Evolutionary conservation across 2,888 invertebrate genomes (phyloP).

Genomic region (Eristalis intricaria): DNA sequence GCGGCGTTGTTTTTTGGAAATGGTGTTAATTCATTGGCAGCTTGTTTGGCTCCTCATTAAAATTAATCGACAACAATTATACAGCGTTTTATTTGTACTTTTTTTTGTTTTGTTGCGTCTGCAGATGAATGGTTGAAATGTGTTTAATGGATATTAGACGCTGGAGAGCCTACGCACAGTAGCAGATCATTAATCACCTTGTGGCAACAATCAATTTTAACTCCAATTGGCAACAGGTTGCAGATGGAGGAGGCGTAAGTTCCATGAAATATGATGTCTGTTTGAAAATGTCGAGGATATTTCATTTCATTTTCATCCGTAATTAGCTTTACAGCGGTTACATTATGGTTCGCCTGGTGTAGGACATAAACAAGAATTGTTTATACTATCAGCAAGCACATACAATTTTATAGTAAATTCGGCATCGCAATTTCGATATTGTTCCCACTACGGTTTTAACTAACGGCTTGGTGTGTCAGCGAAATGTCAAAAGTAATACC

Average conservation of each 20-base stretch:
- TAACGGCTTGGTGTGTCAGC: no score
- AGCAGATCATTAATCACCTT: constrained; percentile 21
- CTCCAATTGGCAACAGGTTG: constrained; percentile 3
- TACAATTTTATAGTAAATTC: no score
- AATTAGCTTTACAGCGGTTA: not conserved
- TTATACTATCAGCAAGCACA: no score
- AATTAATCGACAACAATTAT: constrained; percentile 32
- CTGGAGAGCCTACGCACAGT: constrained; percentile 13
- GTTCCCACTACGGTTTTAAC: no score
- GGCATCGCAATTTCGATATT: no score
- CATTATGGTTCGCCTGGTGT: not conserved
- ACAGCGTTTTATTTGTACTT: not conserved
- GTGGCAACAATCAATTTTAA: constrained; percentile 32
- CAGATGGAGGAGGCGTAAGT: not conserved
- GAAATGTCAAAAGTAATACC: no score
- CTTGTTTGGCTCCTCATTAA: constrained; percentile 1
- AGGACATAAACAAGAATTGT: no score
- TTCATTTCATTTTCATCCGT: no score
- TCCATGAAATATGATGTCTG: not conserved
- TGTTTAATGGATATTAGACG: not conserved
- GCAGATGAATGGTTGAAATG: not conserved
- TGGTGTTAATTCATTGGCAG: constrained; percentile 9
- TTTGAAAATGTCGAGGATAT: not conserved
- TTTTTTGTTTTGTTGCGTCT: not conserved
- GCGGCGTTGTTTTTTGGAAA: not conserved